These are phyloP conservation scores for Papilio xuthus DNA, from an alignment of 1,140 invertebrate species.

Conservation along the genomic window DNA sequence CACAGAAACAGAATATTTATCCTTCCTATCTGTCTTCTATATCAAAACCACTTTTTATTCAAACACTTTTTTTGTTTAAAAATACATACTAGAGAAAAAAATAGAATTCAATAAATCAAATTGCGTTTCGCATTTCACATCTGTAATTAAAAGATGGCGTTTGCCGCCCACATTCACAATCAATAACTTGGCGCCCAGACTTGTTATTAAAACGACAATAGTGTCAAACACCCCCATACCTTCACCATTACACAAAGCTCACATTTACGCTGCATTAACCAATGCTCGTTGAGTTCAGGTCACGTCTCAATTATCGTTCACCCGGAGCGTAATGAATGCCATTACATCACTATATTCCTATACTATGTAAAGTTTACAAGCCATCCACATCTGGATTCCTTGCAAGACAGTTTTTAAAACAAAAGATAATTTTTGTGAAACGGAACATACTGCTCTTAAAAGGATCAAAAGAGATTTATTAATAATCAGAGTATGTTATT, in stretches of 20 bases:
- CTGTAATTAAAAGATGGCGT: not conserved
- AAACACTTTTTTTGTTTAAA: not conserved
- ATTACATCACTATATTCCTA: not conserved
- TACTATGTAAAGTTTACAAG: not conserved
- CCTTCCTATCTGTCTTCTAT: too few relatives aligned
- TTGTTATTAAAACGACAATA: conserved; percentile 29
- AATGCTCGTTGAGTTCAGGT: conserved; percentile 15
- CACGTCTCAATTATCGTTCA: conserved; percentile 2
- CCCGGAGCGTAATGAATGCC: conserved; percentile 7
- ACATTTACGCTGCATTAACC: conserved; percentile 35
- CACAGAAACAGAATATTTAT: too few relatives aligned
- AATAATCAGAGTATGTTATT: too few relatives aligned
- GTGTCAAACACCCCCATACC: conserved; percentile 5
- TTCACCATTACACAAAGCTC: conserved; percentile 20
- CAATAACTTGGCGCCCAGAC: conserved; percentile 13
- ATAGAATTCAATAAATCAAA: not conserved
- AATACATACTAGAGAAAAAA: not conserved
- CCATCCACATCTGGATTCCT: not conserved
- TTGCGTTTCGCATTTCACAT: not conserved
- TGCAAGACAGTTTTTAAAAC: not conserved
- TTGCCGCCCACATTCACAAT: conserved; percentile 12
- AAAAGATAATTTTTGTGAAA: not conserved
- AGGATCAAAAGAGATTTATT: too few relatives aligned
- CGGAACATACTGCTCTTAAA: not conserved
- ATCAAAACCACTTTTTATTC: too few relatives aligned